phyloP scores from a whole-genome alignment of 2,797 vertebrate species.

The Pangasius macronema region DNA sequence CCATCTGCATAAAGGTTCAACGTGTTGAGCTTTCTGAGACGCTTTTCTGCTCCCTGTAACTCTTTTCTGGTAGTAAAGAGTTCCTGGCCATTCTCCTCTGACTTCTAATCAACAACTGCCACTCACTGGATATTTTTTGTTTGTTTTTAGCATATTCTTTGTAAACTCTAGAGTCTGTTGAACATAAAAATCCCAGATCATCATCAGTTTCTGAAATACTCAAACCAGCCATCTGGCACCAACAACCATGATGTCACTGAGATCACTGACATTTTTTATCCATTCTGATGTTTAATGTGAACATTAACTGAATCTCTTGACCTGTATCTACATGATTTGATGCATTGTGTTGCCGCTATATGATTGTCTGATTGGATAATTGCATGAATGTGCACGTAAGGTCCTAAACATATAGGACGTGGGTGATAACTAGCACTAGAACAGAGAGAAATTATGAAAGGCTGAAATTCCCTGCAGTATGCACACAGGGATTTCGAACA shows the following conservation, averaged over 20 bases:
- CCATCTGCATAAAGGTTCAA: not conserved
- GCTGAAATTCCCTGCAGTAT: slow-evolving; percentile 43
- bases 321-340: not conserved
- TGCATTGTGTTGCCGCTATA: not conserved
- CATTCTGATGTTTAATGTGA: not conserved
- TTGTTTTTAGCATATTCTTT: not conserved
- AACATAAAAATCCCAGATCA: not conserved
- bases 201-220: not conserved
- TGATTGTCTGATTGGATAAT: too few relatives aligned
- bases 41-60: not conserved
- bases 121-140: not conserved
- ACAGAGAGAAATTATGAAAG: slow-evolving; percentile 54
- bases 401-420: slow-evolving; percentile 36
- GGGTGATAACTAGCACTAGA: slow-evolving; percentile 38
- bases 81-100: not conserved
- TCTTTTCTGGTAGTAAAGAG: not conserved
- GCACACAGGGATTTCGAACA: slow-evolving; percentile 51
- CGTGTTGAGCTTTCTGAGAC: not conserved
- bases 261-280: not conserved
- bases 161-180: not conserved
- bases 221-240: not conserved
- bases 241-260: not conserved
- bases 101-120: not conserved
- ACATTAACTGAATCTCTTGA: not conserved
- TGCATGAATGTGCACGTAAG: too few relatives aligned